Conservation (phyloP, 2,113 vertebrate genomes). For the Capreolus pygargus region DNA sequence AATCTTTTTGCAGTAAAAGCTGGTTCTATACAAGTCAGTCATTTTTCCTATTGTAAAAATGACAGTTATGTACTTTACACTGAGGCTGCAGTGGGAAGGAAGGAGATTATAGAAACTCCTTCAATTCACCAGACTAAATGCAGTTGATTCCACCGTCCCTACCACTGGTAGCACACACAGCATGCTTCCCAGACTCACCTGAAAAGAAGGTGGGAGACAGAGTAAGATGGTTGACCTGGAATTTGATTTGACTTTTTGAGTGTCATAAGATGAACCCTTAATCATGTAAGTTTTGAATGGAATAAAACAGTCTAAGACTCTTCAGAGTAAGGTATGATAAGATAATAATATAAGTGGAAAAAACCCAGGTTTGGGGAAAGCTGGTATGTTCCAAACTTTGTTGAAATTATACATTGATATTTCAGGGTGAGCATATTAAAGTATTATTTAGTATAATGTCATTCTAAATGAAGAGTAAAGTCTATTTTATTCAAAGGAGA, state of each 20-base stretch:
- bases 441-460: slow-evolving; percentile 10
- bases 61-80: slow-evolving; percentile 28
- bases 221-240: background rate
- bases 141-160: fast-evolving
- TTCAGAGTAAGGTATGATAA: background rate
- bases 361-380: background rate
- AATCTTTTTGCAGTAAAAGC: slow-evolving; percentile 39
- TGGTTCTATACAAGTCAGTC: background rate
- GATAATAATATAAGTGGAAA: background rate
- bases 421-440: background rate
- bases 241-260: background rate
- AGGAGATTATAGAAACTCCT: background rate
- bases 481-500: slow-evolving; percentile 5
- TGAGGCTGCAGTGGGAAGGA: background rate
- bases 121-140: background rate
- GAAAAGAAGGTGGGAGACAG: background rate
- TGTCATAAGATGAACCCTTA: background rate
- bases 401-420: slow-evolving; percentile 19
- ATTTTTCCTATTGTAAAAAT: background rate
- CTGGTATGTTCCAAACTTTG: background rate
- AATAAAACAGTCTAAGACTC: background rate
- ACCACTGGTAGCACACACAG: background rate
- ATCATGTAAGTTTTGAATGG: background rate
- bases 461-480: slow-evolving; percentile 21
- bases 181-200: background rate